Evolutionary conservation across 2,797 vertebrate species (phyloP).

Genomic region (Tangara arthus): DNA sequence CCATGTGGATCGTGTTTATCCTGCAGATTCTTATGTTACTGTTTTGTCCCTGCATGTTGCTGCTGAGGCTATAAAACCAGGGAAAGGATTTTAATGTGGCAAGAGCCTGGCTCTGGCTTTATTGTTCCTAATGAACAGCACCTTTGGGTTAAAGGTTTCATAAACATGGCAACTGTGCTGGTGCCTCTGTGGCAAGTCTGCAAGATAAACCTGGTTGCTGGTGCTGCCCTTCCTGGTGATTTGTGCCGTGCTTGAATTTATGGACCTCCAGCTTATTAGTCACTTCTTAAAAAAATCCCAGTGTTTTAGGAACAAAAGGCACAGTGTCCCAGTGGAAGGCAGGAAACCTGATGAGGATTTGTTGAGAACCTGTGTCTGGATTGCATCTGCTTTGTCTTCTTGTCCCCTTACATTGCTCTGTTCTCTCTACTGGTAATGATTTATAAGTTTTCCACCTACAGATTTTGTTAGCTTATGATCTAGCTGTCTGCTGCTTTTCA

Average conservation of each 20-base stretch:
- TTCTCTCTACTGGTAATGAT: not conserved
- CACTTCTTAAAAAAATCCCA: not conserved
- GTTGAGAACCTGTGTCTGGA: not conserved
- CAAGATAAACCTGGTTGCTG: not conserved
- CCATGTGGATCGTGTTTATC: not conserved
- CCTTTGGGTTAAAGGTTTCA: not conserved
- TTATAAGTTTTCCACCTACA: constrained; percentile 1
- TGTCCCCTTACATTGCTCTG: not conserved
- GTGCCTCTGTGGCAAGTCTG: not conserved
- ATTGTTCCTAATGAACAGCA: not conserved
- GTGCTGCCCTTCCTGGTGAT: not conserved
- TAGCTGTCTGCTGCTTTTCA: not conserved
- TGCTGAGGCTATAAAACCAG: not conserved
- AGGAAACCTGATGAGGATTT: not conserved
- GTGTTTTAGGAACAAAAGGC: not conserved
- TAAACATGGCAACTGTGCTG: not conserved
- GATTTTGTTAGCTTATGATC: constrained; percentile 1
- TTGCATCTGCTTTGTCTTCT: not conserved
- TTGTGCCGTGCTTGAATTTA: not conserved
- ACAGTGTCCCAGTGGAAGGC: accelerated
- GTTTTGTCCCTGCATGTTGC: not conserved
- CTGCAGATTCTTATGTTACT: not conserved
- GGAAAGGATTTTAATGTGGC: not conserved
- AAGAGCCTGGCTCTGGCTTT: not conserved
- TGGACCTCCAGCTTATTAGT: not conserved